Base-by-base conservation (phyloP, 2,888 invertebrate genomes). In the Rhagophthalmus giganteus region DNA sequence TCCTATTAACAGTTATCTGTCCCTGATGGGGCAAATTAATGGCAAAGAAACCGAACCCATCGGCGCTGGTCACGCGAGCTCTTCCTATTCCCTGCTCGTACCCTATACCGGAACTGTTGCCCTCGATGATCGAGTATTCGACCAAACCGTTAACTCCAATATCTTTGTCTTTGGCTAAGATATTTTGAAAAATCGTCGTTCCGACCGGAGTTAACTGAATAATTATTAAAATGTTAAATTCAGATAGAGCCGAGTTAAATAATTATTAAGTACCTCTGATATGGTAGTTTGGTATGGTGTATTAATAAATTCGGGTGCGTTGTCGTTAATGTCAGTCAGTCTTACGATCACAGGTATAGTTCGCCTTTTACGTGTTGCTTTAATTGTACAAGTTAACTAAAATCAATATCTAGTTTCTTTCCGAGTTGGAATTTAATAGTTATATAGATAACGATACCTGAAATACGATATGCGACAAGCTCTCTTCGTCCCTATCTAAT, bases 291-390 rank as follows among this genome's bases (percentile, higher is more conserved):
- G 86, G 72, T 93, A 93, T 33, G 92, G 90, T 51, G 86, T 86
- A 69, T 87, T 88, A 70, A 88, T 80, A 76, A 94, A 93, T 67
- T 85, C 80, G 15, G 93, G 93, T 40, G 87, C 84, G 75, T 94
- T 94, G 76, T 94, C 93, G 71, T 94, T 93, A 71, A 93, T 85
- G 76, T 94, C 93, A 25, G 90, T 90, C 64, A 93, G 88, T 75
- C 93, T 81, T 60, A 92, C 91, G 70, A 93, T 91, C 63, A 93
- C 86, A 46, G 93, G 93, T 73, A 92, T 88, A 55, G 88, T 90
- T 59, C 89, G 82, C 72, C 88, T 86, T 72, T 88, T 90, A 74
- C 85, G 85, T 31, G 88, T 87, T 38, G 86, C 80, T 76, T 85
- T 85, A 63, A 90, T 85, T 59, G 88, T 88, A 73, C 93, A 93